These are phyloP conservation scores for Bedellia somnulentella DNA, from an alignment of 2,888 invertebrate species.

Conservation along the genomic window DNA sequence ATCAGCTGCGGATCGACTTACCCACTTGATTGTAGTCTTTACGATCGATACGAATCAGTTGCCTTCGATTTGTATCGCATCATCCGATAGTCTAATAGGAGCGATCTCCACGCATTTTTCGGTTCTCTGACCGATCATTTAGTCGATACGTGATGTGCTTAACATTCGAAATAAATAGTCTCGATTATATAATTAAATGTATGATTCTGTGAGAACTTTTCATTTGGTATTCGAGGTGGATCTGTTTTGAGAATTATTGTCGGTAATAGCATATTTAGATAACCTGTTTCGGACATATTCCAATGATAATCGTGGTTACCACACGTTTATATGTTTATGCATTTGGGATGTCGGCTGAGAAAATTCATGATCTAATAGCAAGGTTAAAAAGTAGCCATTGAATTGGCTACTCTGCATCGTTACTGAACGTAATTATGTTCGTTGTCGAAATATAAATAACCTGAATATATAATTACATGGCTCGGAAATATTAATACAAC, in stretches of 20 bases:
- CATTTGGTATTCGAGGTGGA: slow-evolving; percentile 36
- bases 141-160: slow-evolving; percentile 54
- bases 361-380: no score
- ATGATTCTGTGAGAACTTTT: slow-evolving; percentile 51
- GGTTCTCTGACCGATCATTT: slow-evolving; percentile 47
- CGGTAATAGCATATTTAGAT: slow-evolving; percentile 2
- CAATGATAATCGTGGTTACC: no score
- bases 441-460: no score
- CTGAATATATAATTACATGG: no score
- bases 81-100: slow-evolving; percentile 49
- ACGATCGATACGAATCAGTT: slow-evolving; percentile 48
- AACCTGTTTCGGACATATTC: no score
- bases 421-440: no score
- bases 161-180: slow-evolving; percentile 48
- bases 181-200: slow-evolving; percentile 55
- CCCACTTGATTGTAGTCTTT: slow-evolving; percentile 51
- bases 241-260: slow-evolving; percentile 17
- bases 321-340: no score
- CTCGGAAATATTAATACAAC: no score
- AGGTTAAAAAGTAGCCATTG: no score
- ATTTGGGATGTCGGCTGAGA: no score
- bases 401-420: no score
- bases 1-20: slow-evolving; percentile 38
- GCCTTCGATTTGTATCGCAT: slow-evolving; percentile 45
- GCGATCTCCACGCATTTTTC: slow-evolving; percentile 49